These are phyloP conservation scores for Anticlea derivata DNA, from an alignment of 2,888 invertebrate genomes.

Conservation along the genomic window DNA sequence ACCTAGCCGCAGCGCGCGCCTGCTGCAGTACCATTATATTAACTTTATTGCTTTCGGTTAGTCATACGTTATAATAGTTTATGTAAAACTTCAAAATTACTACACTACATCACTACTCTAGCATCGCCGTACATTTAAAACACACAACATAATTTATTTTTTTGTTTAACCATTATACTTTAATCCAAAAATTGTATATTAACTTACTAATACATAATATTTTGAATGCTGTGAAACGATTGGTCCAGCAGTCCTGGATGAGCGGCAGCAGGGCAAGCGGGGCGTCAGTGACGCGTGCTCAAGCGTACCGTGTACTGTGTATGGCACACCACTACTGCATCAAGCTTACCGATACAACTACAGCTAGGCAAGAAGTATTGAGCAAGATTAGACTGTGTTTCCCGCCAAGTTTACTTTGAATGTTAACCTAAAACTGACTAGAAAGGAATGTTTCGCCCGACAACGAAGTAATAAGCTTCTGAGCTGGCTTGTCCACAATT, in stretches of 20 bases:
- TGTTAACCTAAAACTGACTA: slow-evolving; percentile 67
- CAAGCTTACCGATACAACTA: slow-evolving; percentile 57
- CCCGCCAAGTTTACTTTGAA: slow-evolving; percentile 51
- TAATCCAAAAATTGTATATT: slow-evolving; percentile 41
- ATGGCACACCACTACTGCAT: slow-evolving; percentile 76
- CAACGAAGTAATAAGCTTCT: slow-evolving; percentile 63
- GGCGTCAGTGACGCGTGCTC: slow-evolving; percentile 59
- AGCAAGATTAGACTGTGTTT: slow-evolving; percentile 70
- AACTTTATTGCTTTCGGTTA: slow-evolving; percentile 81
- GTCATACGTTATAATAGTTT: slow-evolving; percentile 60
- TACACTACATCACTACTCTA: slow-evolving; percentile 80
- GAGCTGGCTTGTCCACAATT: slow-evolving; percentile 73
- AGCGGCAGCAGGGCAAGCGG: slow-evolving; percentile 61
- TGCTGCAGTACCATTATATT: slow-evolving; percentile 60
- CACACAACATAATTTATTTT: slow-evolving; percentile 72
- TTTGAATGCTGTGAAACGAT: slow-evolving; percentile 63
- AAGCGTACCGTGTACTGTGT: slow-evolving; percentile 52
- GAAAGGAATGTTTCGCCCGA: slow-evolving; percentile 77
- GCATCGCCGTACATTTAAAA: slow-evolving; percentile 79
- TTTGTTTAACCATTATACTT: slow-evolving; percentile 68
- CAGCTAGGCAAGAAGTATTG: slow-evolving; percentile 76
- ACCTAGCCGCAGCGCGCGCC: slow-evolving; percentile 69
- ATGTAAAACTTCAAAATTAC: slow-evolving; percentile 83
- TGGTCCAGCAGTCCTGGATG: slow-evolving; percentile 75
- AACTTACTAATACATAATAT: slow-evolving; percentile 62